A percentile compares a stretch with the other conserved stretches of the same genome.
Evolutionary conservation across 2,113 vertebrate species (phyloP).

Genomic region (Thryonomys swinderianus): DNA sequence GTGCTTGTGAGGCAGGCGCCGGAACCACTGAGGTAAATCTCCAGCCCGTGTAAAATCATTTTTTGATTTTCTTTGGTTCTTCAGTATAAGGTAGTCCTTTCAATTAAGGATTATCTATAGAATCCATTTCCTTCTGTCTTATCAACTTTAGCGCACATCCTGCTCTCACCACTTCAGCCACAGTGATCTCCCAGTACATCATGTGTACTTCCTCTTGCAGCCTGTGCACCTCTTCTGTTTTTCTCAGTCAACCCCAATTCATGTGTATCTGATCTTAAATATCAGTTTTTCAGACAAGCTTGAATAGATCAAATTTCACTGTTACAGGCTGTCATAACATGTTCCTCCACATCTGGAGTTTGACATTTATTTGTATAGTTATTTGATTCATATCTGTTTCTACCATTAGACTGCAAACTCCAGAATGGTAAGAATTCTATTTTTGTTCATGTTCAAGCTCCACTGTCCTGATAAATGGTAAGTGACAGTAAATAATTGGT

Average conservation of each 20-base stretch:
- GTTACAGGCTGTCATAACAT: neutral
- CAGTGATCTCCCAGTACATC: neutral
- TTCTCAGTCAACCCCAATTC: neutral
- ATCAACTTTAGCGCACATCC: neutral
- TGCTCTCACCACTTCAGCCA: neutral
- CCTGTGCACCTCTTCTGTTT: neutral
- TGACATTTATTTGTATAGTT: slow-evolving; percentile 6
- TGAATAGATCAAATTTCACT: neutral
- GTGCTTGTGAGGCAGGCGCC: too few relatives aligned
- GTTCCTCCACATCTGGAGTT: neutral
- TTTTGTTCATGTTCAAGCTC: slow-evolving; percentile 4
- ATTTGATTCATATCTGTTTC: neutral
- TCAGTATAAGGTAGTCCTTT: neutral
- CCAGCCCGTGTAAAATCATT: neutral
- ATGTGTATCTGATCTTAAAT: neutral
- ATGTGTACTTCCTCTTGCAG: neutral
- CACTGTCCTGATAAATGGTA: slow-evolving; percentile 7
- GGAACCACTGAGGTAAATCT: too few relatives aligned
- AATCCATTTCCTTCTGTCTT: neutral
- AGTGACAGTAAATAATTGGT: neutral
- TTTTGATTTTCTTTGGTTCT: neutral
- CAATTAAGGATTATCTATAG: neutral
- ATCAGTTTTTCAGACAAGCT: neutral
- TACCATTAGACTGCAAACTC: neutral
- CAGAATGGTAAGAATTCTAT: neutral